A percentile compares a stretch with the other conserved stretches of the same genome.
Conservation (phyloP, 2,113 vertebrate species). For the Nesoenas mayeri region DNA sequence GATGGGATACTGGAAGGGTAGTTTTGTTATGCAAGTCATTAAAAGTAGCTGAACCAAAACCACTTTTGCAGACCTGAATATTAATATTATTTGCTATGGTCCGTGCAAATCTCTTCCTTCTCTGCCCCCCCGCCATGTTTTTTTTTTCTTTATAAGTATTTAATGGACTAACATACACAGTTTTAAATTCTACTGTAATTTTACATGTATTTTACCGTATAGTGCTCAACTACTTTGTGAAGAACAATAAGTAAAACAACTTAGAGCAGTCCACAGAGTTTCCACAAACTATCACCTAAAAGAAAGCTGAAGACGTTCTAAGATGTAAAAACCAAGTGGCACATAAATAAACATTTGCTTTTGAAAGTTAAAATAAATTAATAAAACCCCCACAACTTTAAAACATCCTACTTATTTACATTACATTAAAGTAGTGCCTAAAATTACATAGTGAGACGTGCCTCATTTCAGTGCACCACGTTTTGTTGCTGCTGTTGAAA, state of each 20-base stretch:
- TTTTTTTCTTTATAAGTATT: not conserved
- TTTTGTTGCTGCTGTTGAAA: not conserved
- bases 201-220: fast-evolving
- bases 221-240: not conserved
- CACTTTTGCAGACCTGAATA: not conserved
- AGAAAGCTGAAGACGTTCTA: not conserved
- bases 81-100: not conserved
- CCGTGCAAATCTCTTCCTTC: not conserved
- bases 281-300: not conserved
- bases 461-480: not conserved
- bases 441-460: not conserved
- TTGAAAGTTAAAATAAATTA: not conserved
- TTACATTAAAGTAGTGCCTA: not conserved
- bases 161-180: not conserved
- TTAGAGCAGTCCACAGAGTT: not conserved
- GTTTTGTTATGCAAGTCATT: not conserved
- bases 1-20: not conserved
- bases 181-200: not conserved
- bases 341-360: not conserved
- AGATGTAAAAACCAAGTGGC: not conserved
- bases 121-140: fast-evolving
- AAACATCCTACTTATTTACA: not conserved
- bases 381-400: not conserved
- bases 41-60: not conserved
- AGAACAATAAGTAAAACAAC: not conserved